phyloP scores from a whole-genome alignment of 1,140 invertebrate genomes.

The Thereuonema tuberculata region DNA sequence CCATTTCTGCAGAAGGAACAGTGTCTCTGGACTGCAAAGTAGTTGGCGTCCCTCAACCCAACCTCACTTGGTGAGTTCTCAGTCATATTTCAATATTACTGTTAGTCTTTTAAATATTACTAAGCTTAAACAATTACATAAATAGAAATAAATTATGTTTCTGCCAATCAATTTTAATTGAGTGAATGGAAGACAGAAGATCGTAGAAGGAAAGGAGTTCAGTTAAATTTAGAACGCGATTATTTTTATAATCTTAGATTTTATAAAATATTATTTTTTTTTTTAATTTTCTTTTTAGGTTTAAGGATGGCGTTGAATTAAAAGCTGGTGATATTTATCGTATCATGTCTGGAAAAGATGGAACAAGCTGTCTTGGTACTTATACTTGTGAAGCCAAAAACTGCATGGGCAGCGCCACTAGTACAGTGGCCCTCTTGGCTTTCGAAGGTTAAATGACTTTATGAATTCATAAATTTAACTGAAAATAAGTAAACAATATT shows the following conservation, averaged over 20 bases:
- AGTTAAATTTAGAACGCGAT: too few species aligned
- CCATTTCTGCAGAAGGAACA: conserved; percentile 69
- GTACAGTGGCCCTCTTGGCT: conserved; percentile 69
- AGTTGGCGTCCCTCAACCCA: conserved; percentile 76
- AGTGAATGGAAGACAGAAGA: too few species aligned
- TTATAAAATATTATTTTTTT: neutral
- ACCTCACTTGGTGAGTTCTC: conserved; percentile 61
- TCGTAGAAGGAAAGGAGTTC: too few species aligned
- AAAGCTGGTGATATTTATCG: conserved; percentile 81
- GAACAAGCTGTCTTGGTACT: conserved; percentile 75
- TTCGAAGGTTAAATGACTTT: conserved; percentile 78
- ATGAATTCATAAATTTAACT: too few species aligned
- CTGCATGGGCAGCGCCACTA: conserved; percentile 78
- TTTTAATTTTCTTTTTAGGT: conserved; percentile 25
- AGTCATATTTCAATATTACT: too few species aligned
- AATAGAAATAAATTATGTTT: too few species aligned
- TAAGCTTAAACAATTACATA: too few species aligned
- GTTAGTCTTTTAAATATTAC: neutral
- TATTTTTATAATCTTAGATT: too few species aligned
- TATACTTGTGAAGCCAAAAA: conserved; percentile 87
- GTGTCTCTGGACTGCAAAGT: conserved; percentile 85
- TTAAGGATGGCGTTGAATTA: conserved; percentile 73
- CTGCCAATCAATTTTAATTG: too few species aligned
- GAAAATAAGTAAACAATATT: neutral
- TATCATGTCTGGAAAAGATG: conserved; percentile 75